Conservation (phyloP, 2,113 vertebrate species). For the Pao palembangensis region DNA sequence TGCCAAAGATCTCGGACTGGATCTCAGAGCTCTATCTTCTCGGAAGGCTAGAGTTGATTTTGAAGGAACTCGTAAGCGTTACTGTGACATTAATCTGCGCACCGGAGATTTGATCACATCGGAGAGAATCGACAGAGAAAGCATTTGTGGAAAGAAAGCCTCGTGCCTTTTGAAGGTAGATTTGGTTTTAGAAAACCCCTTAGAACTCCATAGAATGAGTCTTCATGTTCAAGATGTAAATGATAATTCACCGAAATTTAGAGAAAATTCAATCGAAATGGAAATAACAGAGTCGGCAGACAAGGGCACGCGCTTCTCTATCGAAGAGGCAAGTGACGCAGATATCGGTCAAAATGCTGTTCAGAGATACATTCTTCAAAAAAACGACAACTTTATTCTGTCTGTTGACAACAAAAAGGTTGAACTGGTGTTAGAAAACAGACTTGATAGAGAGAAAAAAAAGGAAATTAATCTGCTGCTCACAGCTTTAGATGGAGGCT, state of each 20-base stretch:
- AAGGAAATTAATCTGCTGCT: conserved; percentile 41
- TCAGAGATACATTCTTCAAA: conserved; percentile 69
- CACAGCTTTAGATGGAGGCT: conserved; percentile 58
- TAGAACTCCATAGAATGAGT: conserved; percentile 60
- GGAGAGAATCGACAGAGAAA: conserved; percentile 61
- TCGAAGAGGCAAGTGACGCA: conserved; percentile 74
- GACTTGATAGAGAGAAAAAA: conserved; percentile 58
- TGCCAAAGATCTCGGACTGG: conserved; percentile 70
- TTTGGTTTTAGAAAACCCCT: conserved; percentile 61
- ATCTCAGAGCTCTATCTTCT: conserved; percentile 50
- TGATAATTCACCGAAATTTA: conserved; percentile 66
- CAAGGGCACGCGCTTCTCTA: conserved; percentile 47
- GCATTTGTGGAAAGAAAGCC: conserved; percentile 50
- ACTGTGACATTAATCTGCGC: conserved; percentile 39
- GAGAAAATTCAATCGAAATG: conserved; percentile 51
- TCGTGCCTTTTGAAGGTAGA: conserved; percentile 59
- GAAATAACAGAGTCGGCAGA: conserved; percentile 41
- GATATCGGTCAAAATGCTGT: conserved; percentile 76
- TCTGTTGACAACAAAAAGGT: conserved; percentile 49
- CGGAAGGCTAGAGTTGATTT: conserved; percentile 54
- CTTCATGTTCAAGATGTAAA: conserved; percentile 67
- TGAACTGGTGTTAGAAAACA: conserved; percentile 49
- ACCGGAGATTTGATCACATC: conserved; percentile 52
- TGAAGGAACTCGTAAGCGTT: conserved; percentile 13
- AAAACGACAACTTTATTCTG: conserved; percentile 71